Evolutionary conservation across 2,888 invertebrate genomes (phyloP).

Genomic region (Agriopis leucophaearia): DNA sequence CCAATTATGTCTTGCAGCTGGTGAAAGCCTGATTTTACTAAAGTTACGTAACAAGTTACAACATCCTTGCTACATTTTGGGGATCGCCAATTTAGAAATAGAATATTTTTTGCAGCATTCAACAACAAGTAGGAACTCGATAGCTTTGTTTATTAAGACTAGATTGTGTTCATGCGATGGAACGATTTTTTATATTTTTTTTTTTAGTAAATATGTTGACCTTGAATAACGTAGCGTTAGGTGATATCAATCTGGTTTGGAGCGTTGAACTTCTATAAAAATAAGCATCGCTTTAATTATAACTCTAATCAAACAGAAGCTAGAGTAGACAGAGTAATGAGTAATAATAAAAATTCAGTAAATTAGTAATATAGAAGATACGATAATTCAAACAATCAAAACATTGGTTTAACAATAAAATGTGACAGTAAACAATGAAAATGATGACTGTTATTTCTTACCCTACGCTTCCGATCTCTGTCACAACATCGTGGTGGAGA

Average conservation of each 20-base stretch:
- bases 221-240: slow-evolving; percentile 17
- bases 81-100: slow-evolving; percentile 1
- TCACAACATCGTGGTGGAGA: too few species aligned
- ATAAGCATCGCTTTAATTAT: background rate
- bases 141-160: slow-evolving; percentile 19
- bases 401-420: too few species aligned
- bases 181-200: slow-evolving; percentile 25
- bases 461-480: too few species aligned
- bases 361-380: too few species aligned
- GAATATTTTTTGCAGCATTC: slow-evolving; percentile 9
- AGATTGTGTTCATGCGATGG: slow-evolving; percentile 25
- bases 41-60: slow-evolving; percentile 45
- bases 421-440: background rate
- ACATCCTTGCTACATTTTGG: slow-evolving; percentile 38
- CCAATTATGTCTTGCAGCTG: slow-evolving; percentile 55
- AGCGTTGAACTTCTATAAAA: slow-evolving; percentile 14
- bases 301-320: background rate
- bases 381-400: too few species aligned
- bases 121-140: slow-evolving; percentile 16
- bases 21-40: slow-evolving; percentile 54
- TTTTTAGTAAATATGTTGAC: slow-evolving; percentile 24
- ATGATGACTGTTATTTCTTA: too few species aligned
- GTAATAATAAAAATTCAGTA: too few species aligned
- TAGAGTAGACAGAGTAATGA: background rate
- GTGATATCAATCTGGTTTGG: slow-evolving; percentile 1